A percentile compares a stretch with the other conserved stretches of the same genome.
These are phyloP conservation scores for Forbesichthys papilliferus DNA, from an alignment of 2,113 vertebrate species.

Conservation along the genomic window DNA sequence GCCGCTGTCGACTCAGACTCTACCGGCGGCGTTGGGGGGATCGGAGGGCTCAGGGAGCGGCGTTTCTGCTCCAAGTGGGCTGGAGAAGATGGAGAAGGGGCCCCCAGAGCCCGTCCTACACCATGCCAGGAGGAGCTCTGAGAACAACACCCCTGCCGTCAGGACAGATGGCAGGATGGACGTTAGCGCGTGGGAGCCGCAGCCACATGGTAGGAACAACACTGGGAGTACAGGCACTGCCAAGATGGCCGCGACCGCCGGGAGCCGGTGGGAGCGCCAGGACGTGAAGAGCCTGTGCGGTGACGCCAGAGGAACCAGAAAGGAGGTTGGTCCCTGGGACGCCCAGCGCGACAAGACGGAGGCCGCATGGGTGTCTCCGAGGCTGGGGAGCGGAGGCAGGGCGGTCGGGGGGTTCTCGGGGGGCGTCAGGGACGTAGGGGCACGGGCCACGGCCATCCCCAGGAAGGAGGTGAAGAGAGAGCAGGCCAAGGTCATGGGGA, in stretches of 20 bases:
- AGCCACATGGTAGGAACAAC: constrained; percentile 18
- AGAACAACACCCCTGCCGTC: neutral
- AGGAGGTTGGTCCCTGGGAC: constrained; percentile 4
- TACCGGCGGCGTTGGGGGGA: constrained; percentile 8
- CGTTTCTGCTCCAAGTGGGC: neutral
- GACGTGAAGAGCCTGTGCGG: constrained; percentile 2
- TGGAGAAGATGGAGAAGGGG: neutral
- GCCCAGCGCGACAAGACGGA: neutral
- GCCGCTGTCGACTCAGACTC: constrained; percentile 7
- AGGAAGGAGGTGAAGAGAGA: constrained; percentile 30
- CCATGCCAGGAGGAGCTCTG: neutral
- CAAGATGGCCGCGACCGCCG: neutral
- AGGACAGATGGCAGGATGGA: neutral
- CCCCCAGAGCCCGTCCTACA: neutral
- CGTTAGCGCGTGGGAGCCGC: constrained; percentile 14
- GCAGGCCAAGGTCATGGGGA: neutral
- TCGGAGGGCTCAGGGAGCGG: neutral
- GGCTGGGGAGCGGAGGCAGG: constrained; percentile 2
- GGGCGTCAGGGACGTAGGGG: constrained; percentile 54
- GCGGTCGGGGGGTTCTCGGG: constrained; percentile 45
- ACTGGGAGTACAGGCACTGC: neutral
- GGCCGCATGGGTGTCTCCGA: constrained; percentile 34
- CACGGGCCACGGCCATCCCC: constrained; percentile 2
- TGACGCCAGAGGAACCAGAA: neutral
- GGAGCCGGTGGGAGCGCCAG: constrained; percentile 11